Conservation (phyloP, 1,140 invertebrate genomes). For the Calycopis cecrops region DNA sequence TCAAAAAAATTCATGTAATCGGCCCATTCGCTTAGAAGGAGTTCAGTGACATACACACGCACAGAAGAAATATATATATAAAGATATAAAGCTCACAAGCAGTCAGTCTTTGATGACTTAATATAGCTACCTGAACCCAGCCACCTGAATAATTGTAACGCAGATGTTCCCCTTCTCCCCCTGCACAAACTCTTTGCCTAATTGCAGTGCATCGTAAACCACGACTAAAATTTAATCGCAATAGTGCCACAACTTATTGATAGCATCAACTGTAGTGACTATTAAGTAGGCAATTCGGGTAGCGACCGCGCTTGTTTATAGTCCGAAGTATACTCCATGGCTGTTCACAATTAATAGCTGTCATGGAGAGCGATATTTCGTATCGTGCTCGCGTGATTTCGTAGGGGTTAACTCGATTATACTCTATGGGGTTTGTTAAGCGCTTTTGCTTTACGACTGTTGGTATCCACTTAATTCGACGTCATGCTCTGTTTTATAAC, state of each 20-base stretch:
- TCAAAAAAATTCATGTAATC: no score
- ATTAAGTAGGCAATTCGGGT: conserved; percentile 45
- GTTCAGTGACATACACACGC: no score
- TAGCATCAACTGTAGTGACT: conserved; percentile 48
- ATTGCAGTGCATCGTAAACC: no score
- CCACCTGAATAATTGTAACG: no score
- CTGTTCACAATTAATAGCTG: conserved; percentile 32
- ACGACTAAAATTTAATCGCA: not conserved
- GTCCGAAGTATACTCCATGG: conserved; percentile 30
- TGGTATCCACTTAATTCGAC: conserved; percentile 11
- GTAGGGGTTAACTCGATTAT: conserved; percentile 52
- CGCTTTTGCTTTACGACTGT: conserved; percentile 31
- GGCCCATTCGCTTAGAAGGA: no score
- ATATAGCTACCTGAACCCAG: no score
- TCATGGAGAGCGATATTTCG: conserved; percentile 48
- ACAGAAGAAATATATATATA: no score
- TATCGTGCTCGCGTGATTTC: conserved; percentile 35
- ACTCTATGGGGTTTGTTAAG: conserved; percentile 40
- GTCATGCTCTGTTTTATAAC: not conserved
- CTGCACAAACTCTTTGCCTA: no score
- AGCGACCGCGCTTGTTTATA: conserved; percentile 32
- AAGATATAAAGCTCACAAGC: no score
- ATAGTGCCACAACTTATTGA: conserved; percentile 35
- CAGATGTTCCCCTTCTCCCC: no score
- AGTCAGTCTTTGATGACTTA: no score